These are phyloP conservation scores for Bufo bufo DNA, from an alignment of 2,113 vertebrate genomes.

Conservation along the genomic window DNA sequence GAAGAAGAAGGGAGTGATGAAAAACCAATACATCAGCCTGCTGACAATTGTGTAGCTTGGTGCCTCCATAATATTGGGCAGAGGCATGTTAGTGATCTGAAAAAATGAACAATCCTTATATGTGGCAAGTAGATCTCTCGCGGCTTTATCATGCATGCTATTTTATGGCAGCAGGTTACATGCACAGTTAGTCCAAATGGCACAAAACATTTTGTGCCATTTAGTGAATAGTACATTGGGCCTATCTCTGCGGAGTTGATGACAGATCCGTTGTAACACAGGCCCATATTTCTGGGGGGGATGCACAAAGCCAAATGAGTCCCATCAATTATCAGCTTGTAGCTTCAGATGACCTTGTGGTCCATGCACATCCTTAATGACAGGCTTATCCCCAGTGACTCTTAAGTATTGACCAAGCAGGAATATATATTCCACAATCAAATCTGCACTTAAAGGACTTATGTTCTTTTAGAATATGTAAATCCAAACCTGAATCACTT, in stretches of 20 bases:
- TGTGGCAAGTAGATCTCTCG: no score
- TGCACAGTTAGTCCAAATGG: no score
- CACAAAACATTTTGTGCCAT: background rate
- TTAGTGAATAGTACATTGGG: background rate
- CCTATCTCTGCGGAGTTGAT: background rate
- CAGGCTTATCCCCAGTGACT: background rate
- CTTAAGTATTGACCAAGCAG: conserved; percentile 11
- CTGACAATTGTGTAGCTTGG: no score
- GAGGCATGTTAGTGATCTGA: no score
- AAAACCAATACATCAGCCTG: no score
- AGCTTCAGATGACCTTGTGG: background rate
- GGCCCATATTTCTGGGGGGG: background rate
- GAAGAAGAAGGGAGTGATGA: no score
- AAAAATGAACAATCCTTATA: no score
- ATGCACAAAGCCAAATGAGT: background rate
- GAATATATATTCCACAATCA: conserved; percentile 18
- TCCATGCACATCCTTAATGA: background rate
- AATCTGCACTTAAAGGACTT: conserved; percentile 6
- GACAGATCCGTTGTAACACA: no score
- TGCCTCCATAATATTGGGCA: no score
- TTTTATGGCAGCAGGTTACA: no score
- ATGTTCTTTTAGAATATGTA: background rate
- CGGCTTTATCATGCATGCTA: no score
- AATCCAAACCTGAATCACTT: background rate
- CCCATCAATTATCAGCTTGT: background rate